Conservation (phyloP, 1,140 invertebrate species). For the Trichonephila clavipes region DNA sequence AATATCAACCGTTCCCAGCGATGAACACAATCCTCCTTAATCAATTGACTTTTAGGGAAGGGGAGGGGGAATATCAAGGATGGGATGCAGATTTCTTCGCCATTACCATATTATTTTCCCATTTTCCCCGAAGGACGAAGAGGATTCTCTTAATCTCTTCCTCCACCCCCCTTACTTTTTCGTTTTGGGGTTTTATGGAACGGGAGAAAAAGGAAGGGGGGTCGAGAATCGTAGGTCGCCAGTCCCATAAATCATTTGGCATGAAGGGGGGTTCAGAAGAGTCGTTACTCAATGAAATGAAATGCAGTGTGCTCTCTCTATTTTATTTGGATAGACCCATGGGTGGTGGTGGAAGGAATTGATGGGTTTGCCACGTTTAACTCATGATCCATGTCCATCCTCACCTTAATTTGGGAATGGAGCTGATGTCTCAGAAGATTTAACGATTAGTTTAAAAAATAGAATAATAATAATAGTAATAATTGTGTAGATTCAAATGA, state of each 20-base stretch:
- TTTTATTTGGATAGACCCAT: conserved; percentile 42
- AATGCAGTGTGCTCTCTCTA: conserved; percentile 36
- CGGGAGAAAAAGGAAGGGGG: not conserved
- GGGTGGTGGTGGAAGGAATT: not conserved
- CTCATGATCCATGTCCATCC: conserved; percentile 6
- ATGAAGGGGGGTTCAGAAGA: not conserved
- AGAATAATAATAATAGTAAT: no score
- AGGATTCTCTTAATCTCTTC: conserved; percentile 60
- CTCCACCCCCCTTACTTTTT: not conserved
- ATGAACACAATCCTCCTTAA: conserved; percentile 58
- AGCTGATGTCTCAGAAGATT: no score
- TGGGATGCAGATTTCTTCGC: conserved; percentile 71
- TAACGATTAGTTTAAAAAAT: no score
- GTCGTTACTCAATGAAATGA: conserved; percentile 63
- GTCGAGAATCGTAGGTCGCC: not conserved
- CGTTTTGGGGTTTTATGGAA: not conserved
- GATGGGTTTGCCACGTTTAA: not conserved
- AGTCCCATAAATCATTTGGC: conserved; percentile 59
- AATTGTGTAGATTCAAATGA: no score
- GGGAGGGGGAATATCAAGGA: conserved; percentile 3
- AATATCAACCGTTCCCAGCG: not conserved
- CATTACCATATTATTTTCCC: conserved; percentile 76
- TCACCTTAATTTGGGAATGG: not conserved
- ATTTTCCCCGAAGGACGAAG: conserved; percentile 58
- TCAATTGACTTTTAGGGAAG: conserved; percentile 68